Base-by-base conservation (phyloP, 2,888 invertebrate species). In the Oegoconia quadripuncta region DNA sequence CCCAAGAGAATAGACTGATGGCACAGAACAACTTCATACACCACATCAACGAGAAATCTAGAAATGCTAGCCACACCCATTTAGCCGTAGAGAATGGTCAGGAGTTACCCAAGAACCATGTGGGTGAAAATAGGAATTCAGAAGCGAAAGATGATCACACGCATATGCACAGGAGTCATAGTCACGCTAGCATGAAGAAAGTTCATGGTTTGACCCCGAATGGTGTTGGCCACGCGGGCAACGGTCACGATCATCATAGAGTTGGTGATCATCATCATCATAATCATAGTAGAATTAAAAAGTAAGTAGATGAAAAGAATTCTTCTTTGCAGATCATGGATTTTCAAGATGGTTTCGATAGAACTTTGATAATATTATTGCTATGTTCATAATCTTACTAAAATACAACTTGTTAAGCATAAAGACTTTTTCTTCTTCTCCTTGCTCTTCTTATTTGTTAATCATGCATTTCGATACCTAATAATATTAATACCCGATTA, bases 1-100 rank as follows among this genome's bases (percentile, higher is more conserved):
- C 64, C n/a, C 62, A 80, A 43, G 88, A 88, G 44, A 88, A 88
- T 61, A 64, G 88, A 15, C 63, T 84, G 1, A 80, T 88, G 79
- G 87, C 87, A 0, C 80, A 87, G 39, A 86, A 69, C 48, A 86
- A 87, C 50, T 87, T 86, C 52, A 71, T 86, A 1, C 83, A 87
- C 28, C 74, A 84, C 52, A 73, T 87, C 34, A 87, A 84, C 39
- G 87, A 87, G 48, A 84, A 76, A 50, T 61, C 72, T 1, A 75
- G 74, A 46, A 81, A 77, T 38, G 44, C 59, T 13, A 82, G 79
- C 45, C 79, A 82, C 38, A 70, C 61, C 1, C 84, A 86, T 41
- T 59, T 87, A 31, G 74, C 78, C 2, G 86, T 87, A 2, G 86
- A 86, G 28, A 78, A 74, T 36, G 71, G 74, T 1, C 62, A 55